Percentiles rank a stretch among this genome's conserved stretches.
Conservation (phyloP, 2,797 vertebrate genomes). For the Sphenopsis melanotis region DNA sequence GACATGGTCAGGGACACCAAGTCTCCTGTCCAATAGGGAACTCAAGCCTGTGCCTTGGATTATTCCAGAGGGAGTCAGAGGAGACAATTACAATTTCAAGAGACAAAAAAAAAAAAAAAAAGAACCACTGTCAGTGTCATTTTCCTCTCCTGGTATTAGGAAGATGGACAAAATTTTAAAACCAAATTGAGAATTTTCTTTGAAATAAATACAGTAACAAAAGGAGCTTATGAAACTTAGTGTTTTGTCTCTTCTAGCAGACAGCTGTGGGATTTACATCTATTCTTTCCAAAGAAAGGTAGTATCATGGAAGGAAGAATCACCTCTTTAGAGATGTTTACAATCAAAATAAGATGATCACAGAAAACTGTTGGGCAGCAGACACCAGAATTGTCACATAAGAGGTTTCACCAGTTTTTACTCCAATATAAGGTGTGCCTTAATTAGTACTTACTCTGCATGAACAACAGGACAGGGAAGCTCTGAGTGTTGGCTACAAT, state of each 20-base stretch:
- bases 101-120: background rate
- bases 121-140: background rate
- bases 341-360: background rate
- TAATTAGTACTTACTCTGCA: background rate
- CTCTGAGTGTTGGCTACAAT: background rate
- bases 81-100: background rate
- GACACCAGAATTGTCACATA: background rate
- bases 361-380: background rate
- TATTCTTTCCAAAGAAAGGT: background rate
- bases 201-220: background rate
- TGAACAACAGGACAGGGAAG: background rate
- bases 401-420: background rate
- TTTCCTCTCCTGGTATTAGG: background rate
- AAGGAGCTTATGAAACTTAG: background rate
- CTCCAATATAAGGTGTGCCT: background rate
- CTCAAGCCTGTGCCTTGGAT: background rate
- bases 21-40: background rate
- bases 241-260: background rate
- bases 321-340: background rate
- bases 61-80: background rate
- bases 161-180: background rate
- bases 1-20: background rate
- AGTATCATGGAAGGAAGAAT: background rate
- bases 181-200: background rate
- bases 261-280: background rate